Evolutionary conservation across 2,797 vertebrate genomes (phyloP).

Genomic region (Anguilla marmorata): DNA sequence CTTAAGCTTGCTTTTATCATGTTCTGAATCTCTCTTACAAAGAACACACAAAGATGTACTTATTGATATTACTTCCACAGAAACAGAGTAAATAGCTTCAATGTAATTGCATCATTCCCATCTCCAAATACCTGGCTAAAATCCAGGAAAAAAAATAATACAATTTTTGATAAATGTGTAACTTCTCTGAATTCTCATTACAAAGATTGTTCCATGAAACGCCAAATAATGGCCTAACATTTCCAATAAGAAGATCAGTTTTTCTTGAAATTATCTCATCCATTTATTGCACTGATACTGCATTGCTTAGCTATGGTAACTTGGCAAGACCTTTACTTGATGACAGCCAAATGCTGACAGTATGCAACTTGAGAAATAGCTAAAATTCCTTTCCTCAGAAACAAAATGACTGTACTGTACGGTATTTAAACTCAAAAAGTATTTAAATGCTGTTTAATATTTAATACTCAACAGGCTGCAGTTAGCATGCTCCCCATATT

Average conservation of each 20-base stretch:
- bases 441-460: not conserved
- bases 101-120: not conserved
- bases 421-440: not conserved
- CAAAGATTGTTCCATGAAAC: not conserved
- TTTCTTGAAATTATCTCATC: not conserved
- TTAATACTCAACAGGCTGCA: not conserved
- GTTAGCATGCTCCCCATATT: too few relatives aligned
- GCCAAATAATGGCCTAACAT: not conserved
- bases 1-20: not conserved
- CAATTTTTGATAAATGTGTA: not conserved
- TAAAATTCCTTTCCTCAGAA: not conserved
- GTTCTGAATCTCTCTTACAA: not conserved
- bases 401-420: not conserved
- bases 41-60: not conserved
- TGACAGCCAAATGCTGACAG: conserved; percentile 7
- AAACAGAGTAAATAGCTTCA: not conserved
- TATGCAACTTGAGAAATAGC: not conserved
- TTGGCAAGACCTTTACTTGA: not conserved
- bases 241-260: not conserved
- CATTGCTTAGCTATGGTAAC: not conserved
- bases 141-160: not conserved
- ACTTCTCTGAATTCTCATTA: not conserved
- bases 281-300: not conserved
- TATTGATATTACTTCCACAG: not conserved
- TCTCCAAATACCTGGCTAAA: not conserved